A percentile compares a stretch with the other conserved stretches of the same genome.
Conservation (phyloP, 2,797 vertebrate species). For the Bradypus variegatus region DNA sequence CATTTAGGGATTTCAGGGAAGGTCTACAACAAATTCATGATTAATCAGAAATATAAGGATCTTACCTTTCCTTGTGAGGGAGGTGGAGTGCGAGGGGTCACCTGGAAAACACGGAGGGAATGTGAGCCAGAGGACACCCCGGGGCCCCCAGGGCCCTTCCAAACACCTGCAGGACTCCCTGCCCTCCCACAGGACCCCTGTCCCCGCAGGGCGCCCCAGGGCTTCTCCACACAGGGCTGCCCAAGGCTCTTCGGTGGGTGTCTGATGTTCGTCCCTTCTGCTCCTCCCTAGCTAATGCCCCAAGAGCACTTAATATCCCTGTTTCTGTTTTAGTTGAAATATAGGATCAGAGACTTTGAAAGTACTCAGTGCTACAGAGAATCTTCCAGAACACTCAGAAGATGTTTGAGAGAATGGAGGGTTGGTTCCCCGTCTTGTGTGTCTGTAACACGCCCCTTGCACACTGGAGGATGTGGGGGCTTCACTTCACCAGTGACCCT, state of each 20-base stretch:
- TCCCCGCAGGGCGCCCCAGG: too few species aligned
- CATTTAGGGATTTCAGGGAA: neutral
- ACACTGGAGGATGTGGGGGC: accelerated
- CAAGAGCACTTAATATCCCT: accelerated
- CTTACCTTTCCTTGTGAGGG: slow-evolving; percentile 94
- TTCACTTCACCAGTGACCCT: neutral
- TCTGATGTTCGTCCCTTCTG: accelerated
- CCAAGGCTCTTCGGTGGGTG: neutral
- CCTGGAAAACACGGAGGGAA: slow-evolving; percentile 74
- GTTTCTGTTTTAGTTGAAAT: neutral
- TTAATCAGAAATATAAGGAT: accelerated
- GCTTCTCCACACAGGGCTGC: neutral
- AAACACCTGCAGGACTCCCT: neutral
- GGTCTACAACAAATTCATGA: accelerated
- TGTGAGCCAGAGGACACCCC: neutral
- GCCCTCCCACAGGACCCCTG: neutral
- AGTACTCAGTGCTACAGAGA: accelerated
- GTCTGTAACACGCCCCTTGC: accelerated
- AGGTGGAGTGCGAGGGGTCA: slow-evolving; percentile 88
- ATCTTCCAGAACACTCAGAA: neutral
- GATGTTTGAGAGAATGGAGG: neutral
- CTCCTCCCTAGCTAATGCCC: accelerated
- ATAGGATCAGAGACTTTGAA: accelerated
- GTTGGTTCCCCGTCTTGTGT: accelerated
- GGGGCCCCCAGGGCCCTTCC: too few species aligned